Evolutionary conservation across 2,113 vertebrate species (phyloP), one percentile per base, ranked within the genome.

Genomic region (Sitta europaea): DNA sequence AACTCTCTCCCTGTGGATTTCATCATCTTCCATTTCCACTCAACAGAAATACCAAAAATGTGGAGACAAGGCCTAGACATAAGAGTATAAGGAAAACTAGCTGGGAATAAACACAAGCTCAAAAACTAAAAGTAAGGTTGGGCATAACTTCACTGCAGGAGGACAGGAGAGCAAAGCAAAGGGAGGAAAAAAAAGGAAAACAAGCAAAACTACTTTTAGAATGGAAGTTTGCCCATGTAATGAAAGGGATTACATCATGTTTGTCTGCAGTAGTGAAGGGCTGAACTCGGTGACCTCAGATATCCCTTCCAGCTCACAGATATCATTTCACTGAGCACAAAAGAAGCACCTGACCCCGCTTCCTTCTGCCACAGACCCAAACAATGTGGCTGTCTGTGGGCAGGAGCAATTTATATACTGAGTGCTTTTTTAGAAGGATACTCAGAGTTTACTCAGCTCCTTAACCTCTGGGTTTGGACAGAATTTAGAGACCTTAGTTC

Each of bases 171-270:
- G 54, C 59, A 86, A 91, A 92, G 25, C 35, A 92, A 94, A 24
- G 7, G 24, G 14, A 65, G 62, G 1, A 47, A 73, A 61, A 42
- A 61, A 90, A 85, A 25, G 14, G 55, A 74, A 90, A 92, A 73
- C 82, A 83, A 92, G 88, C 63, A 93, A 72, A 86, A 86, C 88
- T 80, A 70, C 91, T 92, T 90, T 90, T 90, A 88, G 86, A 90
- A 88, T 6, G 59, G 79, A 85, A 88, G 79, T 83, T 88, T 95
- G 91, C 88, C 92, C 63, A 9, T 55, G 79, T 82, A 94, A 59
- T 63, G 79, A 92, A 88, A 91, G 38, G 55, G 51, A 88, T 95
- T 92, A 92, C 86, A 77, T 92, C 88, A 92, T 67, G 71, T 88
- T 95, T 93, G 95, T 80, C 92, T 91, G 88, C 79, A 71, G 92